Base-by-base conservation (phyloP, 2,113 vertebrate species). In the Myotis davidii region DNA sequence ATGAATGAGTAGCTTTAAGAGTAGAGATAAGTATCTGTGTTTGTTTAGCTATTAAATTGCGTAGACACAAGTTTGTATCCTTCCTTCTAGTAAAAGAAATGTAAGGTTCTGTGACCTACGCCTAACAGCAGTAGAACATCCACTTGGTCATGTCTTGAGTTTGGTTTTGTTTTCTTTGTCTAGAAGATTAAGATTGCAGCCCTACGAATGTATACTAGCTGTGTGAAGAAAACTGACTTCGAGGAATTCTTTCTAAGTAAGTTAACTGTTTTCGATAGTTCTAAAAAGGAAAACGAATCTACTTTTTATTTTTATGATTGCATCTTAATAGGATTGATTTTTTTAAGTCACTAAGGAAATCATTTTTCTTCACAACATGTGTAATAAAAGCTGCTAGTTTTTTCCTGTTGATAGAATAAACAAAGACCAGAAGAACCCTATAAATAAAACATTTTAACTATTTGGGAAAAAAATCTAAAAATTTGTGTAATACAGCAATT, bases 121-220 rank as follows among this genome's bases (percentile, higher is more conserved):
- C 1, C n/a, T 56, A 27, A 72, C 50, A 27, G 88, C 11, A 56
- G 10, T 79, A 67, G 14, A 54, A 69, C 4, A 77, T 85, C 82
- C 34, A 86, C 5, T 8, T 86, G 72, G n/a, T 93, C 86, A 90
- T 32, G 48, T 48, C 50, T 97, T 86, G 81, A 97, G 77, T 88
- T 77, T 92, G 39, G 39, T 88, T 97, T 88, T 98, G 29, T 97
- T 98, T 78, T 97, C 92, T 97, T 91, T 96, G 86, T 98, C 64
- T 97, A 99, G 99, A 99, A 99, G 98, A 99, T 99, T 95, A 99
- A 99, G 98, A 99, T 99, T 45, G 99, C 99, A 12, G 99, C 99
- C 9, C 93, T 99, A 98, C 99, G 99, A 45, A 99, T 99, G 99
- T 99, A 99, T 98, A 99, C 99, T 0, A 99, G 99, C 98, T 99